phyloP scores from a whole-genome alignment of 1,140 invertebrate species.

The Tyrophagus putrescentiae region DNA sequence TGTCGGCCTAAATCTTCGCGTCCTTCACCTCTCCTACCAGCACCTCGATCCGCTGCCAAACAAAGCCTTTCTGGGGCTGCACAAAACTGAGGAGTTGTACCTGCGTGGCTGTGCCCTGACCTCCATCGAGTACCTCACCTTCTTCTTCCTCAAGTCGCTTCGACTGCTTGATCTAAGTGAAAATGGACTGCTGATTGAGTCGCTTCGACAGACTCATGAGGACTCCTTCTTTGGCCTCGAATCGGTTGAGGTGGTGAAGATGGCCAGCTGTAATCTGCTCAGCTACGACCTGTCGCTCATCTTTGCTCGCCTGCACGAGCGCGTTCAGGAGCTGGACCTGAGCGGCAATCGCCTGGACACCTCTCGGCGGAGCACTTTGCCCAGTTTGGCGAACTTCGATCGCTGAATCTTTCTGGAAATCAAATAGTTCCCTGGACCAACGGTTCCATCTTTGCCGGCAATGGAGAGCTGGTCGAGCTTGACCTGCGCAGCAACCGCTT shows the following conservation, averaged over 20 bases:
- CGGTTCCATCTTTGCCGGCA: slow-evolving; percentile 12
- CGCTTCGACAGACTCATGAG: slow-evolving; percentile 18
- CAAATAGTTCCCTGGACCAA: slow-evolving; percentile 17
- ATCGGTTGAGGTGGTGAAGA: slow-evolving; percentile 18
- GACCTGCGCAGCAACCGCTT: slow-evolving; percentile 19
- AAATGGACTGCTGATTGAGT: slow-evolving; percentile 17
- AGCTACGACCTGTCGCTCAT: slow-evolving; percentile 4
- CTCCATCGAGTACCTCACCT: slow-evolving; percentile 21
- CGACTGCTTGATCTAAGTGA: slow-evolving; percentile 21
- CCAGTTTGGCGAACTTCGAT: slow-evolving; percentile 16
- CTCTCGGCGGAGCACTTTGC: neutral
- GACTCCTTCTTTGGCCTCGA: slow-evolving; percentile 22
- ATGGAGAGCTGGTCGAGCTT: slow-evolving; percentile 17
- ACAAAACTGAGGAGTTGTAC: slow-evolving; percentile 20
- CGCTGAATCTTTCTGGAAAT: slow-evolving; percentile 21
- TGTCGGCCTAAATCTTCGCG: slow-evolving; percentile 15
- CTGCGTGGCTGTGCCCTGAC: slow-evolving; percentile 14
- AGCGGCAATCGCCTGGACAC: slow-evolving; percentile 12
- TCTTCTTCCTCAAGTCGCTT: slow-evolving; percentile 21
- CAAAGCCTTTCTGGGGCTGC: slow-evolving; percentile 19
- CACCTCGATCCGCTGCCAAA: slow-evolving; percentile 5
- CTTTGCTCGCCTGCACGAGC: slow-evolving; percentile 19
- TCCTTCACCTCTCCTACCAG: slow-evolving; percentile 19
- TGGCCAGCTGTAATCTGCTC: slow-evolving; percentile 17
- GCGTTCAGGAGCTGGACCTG: slow-evolving; percentile 15